Conservation (phyloP, 2,888 invertebrate genomes). For the Euproctis similis region DNA sequence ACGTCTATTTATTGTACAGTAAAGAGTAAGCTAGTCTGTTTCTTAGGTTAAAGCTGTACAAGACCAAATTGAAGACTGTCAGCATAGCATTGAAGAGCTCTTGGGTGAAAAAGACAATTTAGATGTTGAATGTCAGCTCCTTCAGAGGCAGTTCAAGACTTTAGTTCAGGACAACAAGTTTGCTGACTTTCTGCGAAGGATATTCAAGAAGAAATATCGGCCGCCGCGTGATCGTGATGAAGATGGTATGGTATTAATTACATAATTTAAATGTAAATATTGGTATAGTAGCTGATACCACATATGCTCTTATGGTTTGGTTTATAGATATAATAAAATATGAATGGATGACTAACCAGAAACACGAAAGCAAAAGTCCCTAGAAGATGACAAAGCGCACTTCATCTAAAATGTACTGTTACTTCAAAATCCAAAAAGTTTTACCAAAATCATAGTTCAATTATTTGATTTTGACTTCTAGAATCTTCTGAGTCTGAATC, state of each 20-base stretch:
- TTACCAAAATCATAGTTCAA: too few relatives aligned
- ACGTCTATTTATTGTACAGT: too few relatives aligned
- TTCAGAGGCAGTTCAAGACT: conserved; percentile 73
- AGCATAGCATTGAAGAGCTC: conserved; percentile 70
- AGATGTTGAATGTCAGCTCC: conserved; percentile 38
- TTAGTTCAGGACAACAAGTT: conserved; percentile 83
- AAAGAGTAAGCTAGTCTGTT: background rate
- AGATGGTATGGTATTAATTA: conserved; percentile 39
- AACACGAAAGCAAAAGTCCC: too few relatives aligned
- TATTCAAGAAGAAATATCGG: conserved; percentile 89
- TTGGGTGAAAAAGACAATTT: conserved; percentile 43
- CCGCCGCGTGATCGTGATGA: conserved; percentile 77
- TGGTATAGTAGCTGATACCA: too few relatives aligned
- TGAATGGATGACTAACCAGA: too few relatives aligned
- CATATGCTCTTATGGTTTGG: too few relatives aligned
- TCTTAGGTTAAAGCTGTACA: conserved; percentile 66
- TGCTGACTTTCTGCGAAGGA: conserved; percentile 83
- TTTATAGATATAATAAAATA: too few relatives aligned
- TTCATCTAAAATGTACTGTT: too few relatives aligned
- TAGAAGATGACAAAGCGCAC: too few relatives aligned
- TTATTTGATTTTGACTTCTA: too few relatives aligned
- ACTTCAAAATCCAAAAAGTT: too few relatives aligned
- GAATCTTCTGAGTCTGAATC: conserved; percentile 62
- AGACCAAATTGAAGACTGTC: conserved; percentile 64
- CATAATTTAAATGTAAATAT: background rate